These are phyloP conservation scores for Brachypalpus laphriformis DNA, from an alignment of 2,888 invertebrate genomes.

Conservation along the genomic window DNA sequence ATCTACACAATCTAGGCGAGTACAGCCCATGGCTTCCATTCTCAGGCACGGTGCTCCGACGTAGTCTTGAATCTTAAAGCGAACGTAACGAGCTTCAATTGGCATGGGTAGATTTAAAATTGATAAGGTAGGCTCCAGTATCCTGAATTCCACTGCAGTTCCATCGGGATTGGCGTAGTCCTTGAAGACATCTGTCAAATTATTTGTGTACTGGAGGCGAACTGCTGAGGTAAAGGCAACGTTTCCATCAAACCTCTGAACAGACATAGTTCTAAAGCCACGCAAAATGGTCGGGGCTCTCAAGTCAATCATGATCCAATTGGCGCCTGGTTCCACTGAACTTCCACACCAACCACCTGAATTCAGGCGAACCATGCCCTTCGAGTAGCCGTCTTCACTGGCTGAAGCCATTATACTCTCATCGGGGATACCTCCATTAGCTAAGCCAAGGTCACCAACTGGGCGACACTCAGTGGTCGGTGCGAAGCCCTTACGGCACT, in stretches of 20 bases:
- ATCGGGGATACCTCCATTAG: conserved; percentile 94
- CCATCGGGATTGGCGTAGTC: conserved; percentile 97
- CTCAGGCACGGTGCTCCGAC: conserved; percentile 94
- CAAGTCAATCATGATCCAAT: conserved; percentile 94
- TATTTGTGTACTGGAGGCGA: conserved; percentile 92
- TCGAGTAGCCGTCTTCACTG: conserved; percentile 91
- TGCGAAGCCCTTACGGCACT: conserved; percentile 92
- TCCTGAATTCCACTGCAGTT: conserved; percentile 95
- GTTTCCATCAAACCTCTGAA: conserved; percentile 91
- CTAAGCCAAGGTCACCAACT: conserved; percentile 91
- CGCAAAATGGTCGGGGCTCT: conserved; percentile 94
- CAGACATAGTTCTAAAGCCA: conserved; percentile 95
- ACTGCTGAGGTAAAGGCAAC: conserved; percentile 95
- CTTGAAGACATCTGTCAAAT: conserved; percentile 93
- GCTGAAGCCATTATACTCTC: conserved; percentile 93
- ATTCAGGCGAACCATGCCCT: conserved; percentile 92
- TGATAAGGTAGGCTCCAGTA: conserved; percentile 94
- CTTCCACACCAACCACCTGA: conserved; percentile 96
- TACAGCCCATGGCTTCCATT: conserved; percentile 96
- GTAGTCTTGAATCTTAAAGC: conserved; percentile 94
- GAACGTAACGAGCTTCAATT: conserved; percentile 94
- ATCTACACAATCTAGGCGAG: conserved; percentile 93
- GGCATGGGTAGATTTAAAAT: conserved; percentile 95
- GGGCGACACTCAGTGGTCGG: conserved; percentile 95
- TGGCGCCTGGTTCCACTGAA: conserved; percentile 92